A percentile compares a stretch with the other conserved stretches of the same genome.
phyloP scores from a whole-genome alignment of 2,888 invertebrate species.

The Epistrophe eligans region DNA sequence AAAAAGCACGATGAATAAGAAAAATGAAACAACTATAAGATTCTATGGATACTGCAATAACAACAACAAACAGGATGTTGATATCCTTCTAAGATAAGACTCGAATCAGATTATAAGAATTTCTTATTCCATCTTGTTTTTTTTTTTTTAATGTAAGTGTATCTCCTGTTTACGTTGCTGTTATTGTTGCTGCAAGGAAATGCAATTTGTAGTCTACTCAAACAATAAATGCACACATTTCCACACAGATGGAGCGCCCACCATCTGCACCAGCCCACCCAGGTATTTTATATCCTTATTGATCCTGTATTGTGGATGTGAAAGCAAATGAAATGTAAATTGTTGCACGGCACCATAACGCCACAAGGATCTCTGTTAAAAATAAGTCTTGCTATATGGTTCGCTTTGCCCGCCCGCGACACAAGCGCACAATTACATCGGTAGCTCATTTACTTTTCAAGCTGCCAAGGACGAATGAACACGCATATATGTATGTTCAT shows the following conservation, averaged over 20 bases:
- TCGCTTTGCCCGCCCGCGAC: background rate
- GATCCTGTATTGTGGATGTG: constrained; percentile 36
- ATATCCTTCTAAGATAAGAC: constrained; percentile 63
- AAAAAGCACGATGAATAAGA: background rate
- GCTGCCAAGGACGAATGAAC: constrained; percentile 54
- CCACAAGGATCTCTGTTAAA: constrained; percentile 42
- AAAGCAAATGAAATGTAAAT: constrained; percentile 67
- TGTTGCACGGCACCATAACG: constrained; percentile 33
- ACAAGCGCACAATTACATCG: constrained; percentile 66
- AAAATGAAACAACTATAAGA: background rate
- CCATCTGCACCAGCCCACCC: background rate
- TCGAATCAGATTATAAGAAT: constrained; percentile 62
- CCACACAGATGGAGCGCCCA: constrained; percentile 14
- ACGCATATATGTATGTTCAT: background rate
- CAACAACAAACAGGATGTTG: constrained; percentile 48
- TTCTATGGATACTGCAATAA: background rate
- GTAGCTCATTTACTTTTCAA: constrained; percentile 62
- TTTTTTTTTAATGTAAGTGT: background rate
- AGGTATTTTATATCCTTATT: constrained; percentile 15
- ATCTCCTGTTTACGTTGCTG: constrained; percentile 20
- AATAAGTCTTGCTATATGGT: constrained; percentile 39
- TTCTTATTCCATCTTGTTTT: constrained; percentile 17
- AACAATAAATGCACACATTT: constrained; percentile 17
- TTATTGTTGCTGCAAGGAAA: constrained; percentile 32
- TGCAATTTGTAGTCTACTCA: constrained; percentile 41